Conservation (phyloP, 2,797 vertebrate genomes). For the Ciconia nigra region DNA sequence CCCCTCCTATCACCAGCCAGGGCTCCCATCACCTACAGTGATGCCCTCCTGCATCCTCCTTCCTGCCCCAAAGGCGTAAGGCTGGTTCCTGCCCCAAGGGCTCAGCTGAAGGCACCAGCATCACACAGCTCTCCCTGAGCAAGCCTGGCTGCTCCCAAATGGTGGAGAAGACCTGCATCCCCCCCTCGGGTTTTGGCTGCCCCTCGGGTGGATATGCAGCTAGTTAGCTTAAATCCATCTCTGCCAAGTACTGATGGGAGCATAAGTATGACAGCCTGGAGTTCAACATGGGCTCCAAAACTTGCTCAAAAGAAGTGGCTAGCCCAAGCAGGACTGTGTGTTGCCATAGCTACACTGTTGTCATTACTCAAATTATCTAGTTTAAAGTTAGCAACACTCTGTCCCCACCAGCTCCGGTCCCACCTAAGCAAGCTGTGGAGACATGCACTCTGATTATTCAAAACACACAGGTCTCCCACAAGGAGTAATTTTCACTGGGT, state of each 20-base stretch:
- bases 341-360: background rate
- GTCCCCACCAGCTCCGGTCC: background rate
- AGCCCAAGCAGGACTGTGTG: background rate
- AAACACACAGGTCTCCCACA: background rate
- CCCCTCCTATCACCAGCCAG: background rate
- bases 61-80: background rate
- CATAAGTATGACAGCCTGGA: background rate
- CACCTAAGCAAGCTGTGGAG: background rate
- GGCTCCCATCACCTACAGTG: background rate
- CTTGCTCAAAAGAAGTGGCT: background rate
- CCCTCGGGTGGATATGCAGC: background rate
- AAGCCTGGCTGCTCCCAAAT: background rate
- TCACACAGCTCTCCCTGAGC: background rate
- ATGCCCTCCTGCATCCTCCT: background rate
- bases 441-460: background rate
- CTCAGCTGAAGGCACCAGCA: background rate
- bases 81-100: background rate
- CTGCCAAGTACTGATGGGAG: background rate
- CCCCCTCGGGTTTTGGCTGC: background rate
- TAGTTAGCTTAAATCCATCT: background rate
- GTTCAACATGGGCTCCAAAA: background rate
- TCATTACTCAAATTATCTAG: background rate
- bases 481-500: background rate
- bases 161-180: accelerated
- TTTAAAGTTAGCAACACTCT: background rate